phyloP scores from a whole-genome alignment of 2,888 invertebrate species.

The Steinernema scapterisci region DNA sequence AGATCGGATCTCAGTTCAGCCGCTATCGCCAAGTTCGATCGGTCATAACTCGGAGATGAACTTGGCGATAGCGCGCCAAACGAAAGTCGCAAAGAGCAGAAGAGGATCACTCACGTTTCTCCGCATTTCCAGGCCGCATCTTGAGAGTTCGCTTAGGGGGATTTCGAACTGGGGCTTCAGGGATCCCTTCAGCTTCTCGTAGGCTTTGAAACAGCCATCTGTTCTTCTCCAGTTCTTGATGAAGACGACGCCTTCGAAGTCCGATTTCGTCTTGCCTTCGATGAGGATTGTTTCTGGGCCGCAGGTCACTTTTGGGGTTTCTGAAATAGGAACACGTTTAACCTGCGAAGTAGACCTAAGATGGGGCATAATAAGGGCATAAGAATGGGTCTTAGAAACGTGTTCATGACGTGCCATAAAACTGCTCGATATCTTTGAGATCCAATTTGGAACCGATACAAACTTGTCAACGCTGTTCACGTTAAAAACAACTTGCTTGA shows the following conservation, averaged over 20 bases:
- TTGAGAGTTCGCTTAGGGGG: constrained; percentile 38
- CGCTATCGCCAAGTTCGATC: constrained; percentile 17
- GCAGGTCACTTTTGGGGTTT: constrained; percentile 48
- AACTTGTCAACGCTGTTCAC: too few relatives aligned
- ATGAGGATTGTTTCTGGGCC: constrained; percentile 49
- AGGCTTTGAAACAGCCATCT: constrained; percentile 37
- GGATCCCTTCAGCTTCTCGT: constrained; percentile 34
- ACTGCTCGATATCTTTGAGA: too few relatives aligned
- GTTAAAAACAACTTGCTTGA: too few relatives aligned
- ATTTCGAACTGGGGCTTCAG: constrained; percentile 39
- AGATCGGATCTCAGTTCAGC: not conserved
- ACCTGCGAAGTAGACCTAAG: not conserved
- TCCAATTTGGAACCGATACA: too few relatives aligned
- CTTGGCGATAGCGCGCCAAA: not conserved
- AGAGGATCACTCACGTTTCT: constrained; percentile 37
- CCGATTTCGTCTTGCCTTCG: constrained; percentile 37
- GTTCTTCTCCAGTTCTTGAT: constrained; percentile 50
- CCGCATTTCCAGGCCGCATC: constrained; percentile 46
- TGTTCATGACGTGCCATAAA: too few relatives aligned
- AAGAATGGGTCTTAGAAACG: too few relatives aligned
- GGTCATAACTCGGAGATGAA: not conserved
- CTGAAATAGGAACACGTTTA: constrained; percentile 35
- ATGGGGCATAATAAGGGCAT: too few relatives aligned
- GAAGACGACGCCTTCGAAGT: constrained; percentile 52
- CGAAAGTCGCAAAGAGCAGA: not conserved